phyloP scores from a whole-genome alignment of 1,140 invertebrate genomes.

The Dolichoris vasculosae region DNA sequence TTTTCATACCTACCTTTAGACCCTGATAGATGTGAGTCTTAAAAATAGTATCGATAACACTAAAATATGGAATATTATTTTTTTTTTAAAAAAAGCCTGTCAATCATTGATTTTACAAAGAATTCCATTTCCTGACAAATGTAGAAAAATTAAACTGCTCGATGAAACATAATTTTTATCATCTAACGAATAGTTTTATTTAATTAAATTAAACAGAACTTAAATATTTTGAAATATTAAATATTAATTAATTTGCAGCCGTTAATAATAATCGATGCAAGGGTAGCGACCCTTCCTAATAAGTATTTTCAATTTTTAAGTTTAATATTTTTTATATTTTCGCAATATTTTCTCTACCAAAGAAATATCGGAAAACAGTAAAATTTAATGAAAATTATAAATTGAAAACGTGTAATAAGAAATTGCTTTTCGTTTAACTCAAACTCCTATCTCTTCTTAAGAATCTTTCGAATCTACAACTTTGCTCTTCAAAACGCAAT shows the following conservation, averaged over 20 bases:
- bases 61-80: too few relatives aligned
- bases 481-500: conserved; percentile 32
- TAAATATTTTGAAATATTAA: not conserved
- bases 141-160: too few relatives aligned
- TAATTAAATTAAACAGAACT: not conserved
- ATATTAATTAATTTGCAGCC: not conserved
- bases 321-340: not conserved
- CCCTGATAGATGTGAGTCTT: not conserved
- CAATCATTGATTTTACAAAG: too few relatives aligned
- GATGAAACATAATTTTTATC: not conserved
- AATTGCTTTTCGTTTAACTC: not conserved
- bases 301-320: not conserved
- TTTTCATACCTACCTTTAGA: not conserved
- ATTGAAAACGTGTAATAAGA: conserved; percentile 19
- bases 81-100: too few relatives aligned
- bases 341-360: not conserved
- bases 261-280: not conserved
- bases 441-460: not conserved
- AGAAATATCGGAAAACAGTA: not conserved
- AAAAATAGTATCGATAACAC: not conserved
- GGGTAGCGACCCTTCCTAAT: not conserved
- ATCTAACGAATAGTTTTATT: not conserved
- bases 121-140: too few relatives aligned
- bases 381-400: conserved; percentile 23
- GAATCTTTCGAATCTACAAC: conserved; percentile 17